Evolutionary conservation across 1,140 invertebrate genomes (phyloP), one percentile per base, ranked within the genome.

Genomic region (Macrobrachium nipponense): DNA sequence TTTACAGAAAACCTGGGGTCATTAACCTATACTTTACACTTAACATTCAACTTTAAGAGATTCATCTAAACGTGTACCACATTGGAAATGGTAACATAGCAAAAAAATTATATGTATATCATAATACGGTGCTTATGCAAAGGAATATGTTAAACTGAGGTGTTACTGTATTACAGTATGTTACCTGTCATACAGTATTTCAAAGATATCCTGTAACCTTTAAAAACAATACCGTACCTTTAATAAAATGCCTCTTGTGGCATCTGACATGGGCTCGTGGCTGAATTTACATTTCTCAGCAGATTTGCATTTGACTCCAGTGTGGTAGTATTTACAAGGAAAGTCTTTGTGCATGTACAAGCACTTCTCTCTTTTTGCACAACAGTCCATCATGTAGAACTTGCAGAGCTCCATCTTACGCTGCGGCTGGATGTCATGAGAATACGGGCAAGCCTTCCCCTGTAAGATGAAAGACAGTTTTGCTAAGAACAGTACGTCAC

Each of bases 281-380:
- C 96, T 97, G 91, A 99, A 99, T 92, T 98, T 97, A 92, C 98
- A 99, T 81, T 95, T 95, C 36, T 96, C 95, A 18, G 93, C 94
- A 23, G 93, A 92, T 88, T 93, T 94, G 91, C 98, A 99, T 73
- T 95, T 95, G 89, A 96, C 93, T 89, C 97, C 97, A 70, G 97
- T 96, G 90, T 99, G 98, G 90, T 95, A 98, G 92, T 96, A 98
- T 93, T 99, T 99, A 92, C 98, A 99, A 60, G 98, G 98, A 91
- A 98, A 99, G 91, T 99, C 97, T 89, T 95, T 95, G 93, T 99
- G 98, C 95, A 99, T 96, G 90, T 98, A 99, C 5, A 97, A 92
- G 92, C 98, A 99, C 91, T 97, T 97, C 88, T 98, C 97, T 88
- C 96, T 94, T 93, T 99, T 99, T 12, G 96, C 96, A 92, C 98